Evolutionary conservation across 2,113 vertebrate genomes (phyloP), one percentile per base, ranked within the genome.

Genomic region (Artemisiospiza belli): DNA sequence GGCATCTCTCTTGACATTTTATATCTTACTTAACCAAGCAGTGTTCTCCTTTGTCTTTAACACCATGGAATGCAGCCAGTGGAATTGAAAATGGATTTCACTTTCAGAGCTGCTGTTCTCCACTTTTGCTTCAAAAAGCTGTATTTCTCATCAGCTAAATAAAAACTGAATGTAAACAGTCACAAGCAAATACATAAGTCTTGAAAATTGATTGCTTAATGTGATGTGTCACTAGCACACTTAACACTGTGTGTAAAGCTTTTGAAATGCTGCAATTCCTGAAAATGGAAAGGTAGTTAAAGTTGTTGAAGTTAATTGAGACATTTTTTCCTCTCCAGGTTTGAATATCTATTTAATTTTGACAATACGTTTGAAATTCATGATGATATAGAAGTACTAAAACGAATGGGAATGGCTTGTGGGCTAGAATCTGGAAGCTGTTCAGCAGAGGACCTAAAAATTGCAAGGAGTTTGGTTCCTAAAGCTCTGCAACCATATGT

Each of bases 311-410:
- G 17, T 73, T 95, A 90, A 95, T 22, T 41, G 61, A 88, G 47
- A 54, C 6, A 1, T 57, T 85, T 91, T 73, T 92, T 58, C 63
- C 15, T 82, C 54, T 93, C 7, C 97, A 99, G 99, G 95, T 99
- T 99, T 78, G 99, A 99, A 95, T 99, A 99, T 96, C 98, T 99
- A 95, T 99, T 99, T 97, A 99, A 99, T 96, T 99, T 99, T 47
- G 99, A 99, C 98, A 99, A 99, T 97, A 99, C 99, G 94, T 99
- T 99, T 97, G 99, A 99, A 98, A 99, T 99, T 96, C 99, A 99
- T 4, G 99, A 99, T 55, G 99, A 99, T 96, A 99, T 99, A 19
- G 99, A 99, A 97, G 99, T 99, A 89, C 98, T 99, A 92, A 99
- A 99, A 87, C 98, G 99, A 62, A 99, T 99, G 99, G 99, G 99